Conservation (phyloP, 2,113 vertebrate species). For the Callipepla squamata region DNA sequence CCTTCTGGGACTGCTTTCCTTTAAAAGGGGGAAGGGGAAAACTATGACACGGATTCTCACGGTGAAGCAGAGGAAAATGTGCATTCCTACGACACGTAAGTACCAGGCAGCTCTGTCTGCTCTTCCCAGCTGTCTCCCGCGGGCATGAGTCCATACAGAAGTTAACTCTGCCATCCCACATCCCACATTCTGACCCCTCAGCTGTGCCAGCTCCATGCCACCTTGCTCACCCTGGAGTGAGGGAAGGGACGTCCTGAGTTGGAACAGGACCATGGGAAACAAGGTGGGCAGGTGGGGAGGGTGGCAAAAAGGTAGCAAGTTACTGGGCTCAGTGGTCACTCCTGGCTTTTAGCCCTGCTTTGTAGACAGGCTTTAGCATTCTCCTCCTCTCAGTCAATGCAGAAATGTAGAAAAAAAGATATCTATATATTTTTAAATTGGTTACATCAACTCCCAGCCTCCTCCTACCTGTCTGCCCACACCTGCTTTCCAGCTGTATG, state of each 20-base stretch:
- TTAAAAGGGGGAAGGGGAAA: neutral
- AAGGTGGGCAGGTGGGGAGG: neutral
- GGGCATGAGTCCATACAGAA: conserved; percentile 43
- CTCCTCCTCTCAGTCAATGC: neutral
- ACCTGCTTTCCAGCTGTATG: neutral
- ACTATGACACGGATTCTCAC: conserved; percentile 17
- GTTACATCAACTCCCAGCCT: neutral
- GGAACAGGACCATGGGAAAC: neutral
- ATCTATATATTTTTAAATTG: neutral
- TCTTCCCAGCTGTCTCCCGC: neutral
- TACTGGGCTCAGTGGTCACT: neutral
- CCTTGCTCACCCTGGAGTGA: neutral
- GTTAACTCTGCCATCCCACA: conserved; percentile 46
- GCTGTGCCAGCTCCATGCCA: neutral
- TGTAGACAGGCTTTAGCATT: neutral
- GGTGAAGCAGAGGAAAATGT: conserved; percentile 42
- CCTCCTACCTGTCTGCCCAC: neutral
- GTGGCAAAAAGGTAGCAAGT: neutral
- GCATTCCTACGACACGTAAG: conserved; percentile 45
- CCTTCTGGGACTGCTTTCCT: neutral
- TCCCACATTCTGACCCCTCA: neutral
- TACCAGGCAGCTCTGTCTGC: conserved; percentile 20
- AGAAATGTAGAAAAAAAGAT: neutral
- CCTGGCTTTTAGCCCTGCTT: neutral
- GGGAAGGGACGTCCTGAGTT: neutral